Base-by-base conservation (phyloP, 1,140 invertebrate species). In the Drosophila repleta region DNA sequence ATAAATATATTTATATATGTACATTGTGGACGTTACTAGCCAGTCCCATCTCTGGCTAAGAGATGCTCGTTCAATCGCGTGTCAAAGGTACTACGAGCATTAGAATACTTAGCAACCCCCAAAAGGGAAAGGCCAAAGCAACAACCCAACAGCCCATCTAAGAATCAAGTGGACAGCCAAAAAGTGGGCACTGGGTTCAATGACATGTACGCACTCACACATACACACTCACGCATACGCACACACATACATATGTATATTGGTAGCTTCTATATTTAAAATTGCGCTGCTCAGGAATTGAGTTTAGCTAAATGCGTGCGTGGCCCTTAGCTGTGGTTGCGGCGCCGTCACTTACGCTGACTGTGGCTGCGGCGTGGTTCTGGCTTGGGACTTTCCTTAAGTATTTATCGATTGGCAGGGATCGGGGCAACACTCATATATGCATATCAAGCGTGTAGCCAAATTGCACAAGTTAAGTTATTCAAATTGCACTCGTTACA, bases 351-450 rank as follows among this genome's bases (percentile, higher is more conserved):
- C 26, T 39, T 3, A 11, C 17, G 5, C 15, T 43, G 39, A n/a
- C 18, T 57, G 43, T 45, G 7, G 8, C 29, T 29, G 29, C 8
- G 29, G 24, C 1, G 24, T 26, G 68, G 64, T 43, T 58, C n/a
- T 15, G 17, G 17, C 6, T 43, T 24, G 48, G 43, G 37, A 51
- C 64, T 66, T 65, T 57, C 69, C 37, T 60, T 64, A 70, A 63
- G 63, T 77, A 87, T 71, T 87, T 87, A 85, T 85, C 83, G 81
- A 85, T 85, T 85, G 74, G 18, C 65, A 15, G 66, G 29, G 32
- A 35, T 35, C 32, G 32, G 32, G 32, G 32, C 4, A 24, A 18
- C 2, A 21, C 46, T 37, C 37, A 37, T 5, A 63, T 68, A 49
- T 73, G 51, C 51, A 67, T 66, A 66, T 67, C 29, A 61, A 62